Evolutionary conservation across 2,113 vertebrate genomes (phyloP), one percentile per base, ranked within the genome.

Genomic region (Mus spicilegus): DNA sequence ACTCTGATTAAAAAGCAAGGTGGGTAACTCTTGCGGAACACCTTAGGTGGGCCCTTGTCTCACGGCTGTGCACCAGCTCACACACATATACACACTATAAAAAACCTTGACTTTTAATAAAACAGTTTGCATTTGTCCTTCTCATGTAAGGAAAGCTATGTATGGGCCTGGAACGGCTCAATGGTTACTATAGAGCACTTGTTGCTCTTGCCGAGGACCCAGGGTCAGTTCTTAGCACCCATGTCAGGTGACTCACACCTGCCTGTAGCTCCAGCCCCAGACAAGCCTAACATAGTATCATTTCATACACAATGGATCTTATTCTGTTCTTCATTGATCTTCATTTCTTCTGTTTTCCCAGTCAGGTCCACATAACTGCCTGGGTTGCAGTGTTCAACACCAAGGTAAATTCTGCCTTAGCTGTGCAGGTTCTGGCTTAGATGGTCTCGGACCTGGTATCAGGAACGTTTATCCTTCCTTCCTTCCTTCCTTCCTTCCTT

Each of bases 391-490:
- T 7, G 33, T 54, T 70, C 81, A 93, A 94, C 56, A 94, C 93
- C 82, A 58, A 95, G 80, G 69, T 81, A 94, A 90, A 89, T 11
- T 7, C 77, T 56, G 77, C 58, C n/a, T 96, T 94, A 97, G 82
- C 82, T 78, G 63, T 63, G 73, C 42, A 56, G 22, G 90, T 93
- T 96, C 54, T 22, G 67, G 72, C 36, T 91, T 97, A 88, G 91
- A 93, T 97, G 86, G 89, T 93, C 67, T 86, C 51, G 33, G 42
- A n/a, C 61, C 94, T 87, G 70, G 54, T 84, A 51, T 95, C 67
- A 65, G 36, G 73, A 90, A 19, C 49, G 75, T 56, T 78, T 89
- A 42, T 7, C 49, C 49, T 49, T 4, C 49, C 49, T 49, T n/a
- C 49, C 49, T 49, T 4, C 49, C 49, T 49, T 4, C 49, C 49